Conservation (phyloP, 2,113 vertebrate genomes). For the Leptocoma aspasia region DNA sequence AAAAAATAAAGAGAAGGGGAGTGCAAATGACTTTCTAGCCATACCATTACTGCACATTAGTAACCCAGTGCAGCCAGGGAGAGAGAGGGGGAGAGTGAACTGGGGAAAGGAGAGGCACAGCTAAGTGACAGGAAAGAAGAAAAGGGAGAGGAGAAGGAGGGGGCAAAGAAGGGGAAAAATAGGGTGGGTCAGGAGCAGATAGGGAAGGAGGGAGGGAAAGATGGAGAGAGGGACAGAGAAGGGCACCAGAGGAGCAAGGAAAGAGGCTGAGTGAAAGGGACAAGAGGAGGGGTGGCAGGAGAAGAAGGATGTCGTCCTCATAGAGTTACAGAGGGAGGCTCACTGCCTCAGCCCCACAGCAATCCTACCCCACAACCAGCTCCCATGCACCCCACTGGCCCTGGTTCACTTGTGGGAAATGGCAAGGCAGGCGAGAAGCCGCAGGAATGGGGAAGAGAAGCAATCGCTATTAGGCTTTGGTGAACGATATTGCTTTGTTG, state of each 20-base stretch:
- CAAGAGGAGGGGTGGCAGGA: background rate
- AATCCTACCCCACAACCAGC: background rate
- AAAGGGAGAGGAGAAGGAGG: background rate
- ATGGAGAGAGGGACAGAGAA: background rate
- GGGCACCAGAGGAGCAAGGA: background rate
- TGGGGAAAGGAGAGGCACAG: background rate
- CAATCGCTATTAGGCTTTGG: background rate
- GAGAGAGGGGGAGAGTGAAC: background rate
- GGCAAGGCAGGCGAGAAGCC: background rate
- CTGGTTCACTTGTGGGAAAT: background rate
- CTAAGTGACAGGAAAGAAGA: background rate
- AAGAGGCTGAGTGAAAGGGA: background rate
- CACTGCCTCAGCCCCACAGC: background rate
- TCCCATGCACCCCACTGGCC: fast-evolving
- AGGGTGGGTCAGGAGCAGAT: background rate
- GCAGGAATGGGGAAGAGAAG: background rate
- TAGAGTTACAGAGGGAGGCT: background rate
- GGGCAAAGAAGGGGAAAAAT: background rate
- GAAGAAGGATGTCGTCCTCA: background rate
- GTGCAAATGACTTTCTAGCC: slow-evolving; percentile 70
- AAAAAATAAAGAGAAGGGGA: slow-evolving; percentile 67
- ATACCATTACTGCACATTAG: slow-evolving; percentile 74
- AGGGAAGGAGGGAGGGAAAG: background rate
- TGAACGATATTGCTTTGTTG: slow-evolving; percentile 25
- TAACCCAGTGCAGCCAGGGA: slow-evolving; percentile 11